Evolutionary conservation across 2,888 invertebrate genomes (phyloP), one percentile per base, ranked within the genome.

Genomic region (Kuschelorhynchus macadamiae): DNA sequence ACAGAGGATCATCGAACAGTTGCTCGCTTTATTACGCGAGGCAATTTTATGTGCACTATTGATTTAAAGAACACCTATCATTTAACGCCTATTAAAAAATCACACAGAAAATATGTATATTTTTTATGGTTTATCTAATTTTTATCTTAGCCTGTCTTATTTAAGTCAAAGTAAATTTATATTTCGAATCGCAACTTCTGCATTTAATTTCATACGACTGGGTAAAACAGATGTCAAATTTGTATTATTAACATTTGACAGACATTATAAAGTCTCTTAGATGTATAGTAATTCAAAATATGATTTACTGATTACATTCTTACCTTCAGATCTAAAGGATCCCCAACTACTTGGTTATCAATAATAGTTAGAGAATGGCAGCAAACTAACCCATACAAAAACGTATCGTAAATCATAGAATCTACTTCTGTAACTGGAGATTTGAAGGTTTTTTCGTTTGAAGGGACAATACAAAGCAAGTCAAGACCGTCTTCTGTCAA

Each of bases 401-500:
- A 78, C 0, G 75, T 73, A 60, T 86, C 85, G 47, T 80, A 83
- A 0, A 85, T 82, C 56, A 87, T 77, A n/a, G 83, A 81, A 44
- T 84, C 85, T 7, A 88, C 83, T 63, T 85, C 82, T 66, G 81
- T 83, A 0, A 87, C 80, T 0, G 86, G 84, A 49, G 83, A 81
- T 76, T 84, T 84, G 75, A 87, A 87, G 7, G 70, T 62, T 36
- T 82, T 80, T 72, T 86, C 81, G 81, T 87, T 79, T 11, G 85
- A 84, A 0, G 95, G 91, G 1, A 97, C 91, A 2, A 96, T 92
- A 39, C 96, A 97, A 90, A 95, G 93, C 90, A 98, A 91, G 84
- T 97, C 97, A 20, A 98, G 83, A 0, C 98, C 97, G 81, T 98
- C 98, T 82, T 98, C 97, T 0, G 98, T 98, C 68, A 98, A 83